A percentile compares a stretch with the other conserved stretches of the same genome.
These are phyloP conservation scores for Anomalospiza imberbis DNA, from an alignment of 2,797 vertebrate species.

Conservation along the genomic window DNA sequence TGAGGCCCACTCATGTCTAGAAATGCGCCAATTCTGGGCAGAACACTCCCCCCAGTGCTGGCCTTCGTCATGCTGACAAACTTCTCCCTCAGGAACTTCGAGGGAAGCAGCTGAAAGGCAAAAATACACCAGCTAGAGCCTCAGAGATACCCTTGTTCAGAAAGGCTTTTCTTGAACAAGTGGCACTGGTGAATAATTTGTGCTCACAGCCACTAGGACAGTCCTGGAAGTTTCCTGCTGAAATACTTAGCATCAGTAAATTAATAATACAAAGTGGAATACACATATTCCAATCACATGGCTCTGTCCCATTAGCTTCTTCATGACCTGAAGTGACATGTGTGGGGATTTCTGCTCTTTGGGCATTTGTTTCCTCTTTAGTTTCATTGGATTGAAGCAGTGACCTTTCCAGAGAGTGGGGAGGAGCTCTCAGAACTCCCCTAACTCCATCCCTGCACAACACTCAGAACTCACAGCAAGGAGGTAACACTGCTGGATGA, in stretches of 20 bases:
- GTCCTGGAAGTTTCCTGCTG: conserved; percentile 10
- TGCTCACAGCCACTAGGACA: background rate
- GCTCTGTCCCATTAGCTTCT: background rate
- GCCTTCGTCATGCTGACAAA: accelerated
- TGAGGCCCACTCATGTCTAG: conserved; percentile 64
- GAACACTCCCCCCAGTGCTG: accelerated
- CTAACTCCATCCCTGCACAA: background rate
- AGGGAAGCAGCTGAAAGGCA: background rate
- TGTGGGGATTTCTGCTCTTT: background rate
- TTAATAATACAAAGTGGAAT: background rate
- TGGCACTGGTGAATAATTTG: conserved; percentile 35
- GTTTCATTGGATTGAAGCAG: background rate
- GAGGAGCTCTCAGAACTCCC: background rate
- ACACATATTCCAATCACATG: background rate
- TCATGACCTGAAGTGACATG: background rate
- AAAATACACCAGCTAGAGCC: background rate
- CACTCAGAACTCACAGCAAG: background rate
- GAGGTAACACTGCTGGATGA: background rate
- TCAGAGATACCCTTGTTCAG: background rate
- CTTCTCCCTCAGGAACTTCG: accelerated
- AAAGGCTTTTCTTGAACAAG: background rate
- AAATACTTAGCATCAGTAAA: conserved; percentile 56
- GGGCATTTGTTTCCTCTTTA: background rate
- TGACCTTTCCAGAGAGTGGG: background rate
- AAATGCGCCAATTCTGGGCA: background rate